Evolutionary conservation across 2,888 invertebrate species (phyloP).

Genomic region (Tubulanus polymorphus): DNA sequence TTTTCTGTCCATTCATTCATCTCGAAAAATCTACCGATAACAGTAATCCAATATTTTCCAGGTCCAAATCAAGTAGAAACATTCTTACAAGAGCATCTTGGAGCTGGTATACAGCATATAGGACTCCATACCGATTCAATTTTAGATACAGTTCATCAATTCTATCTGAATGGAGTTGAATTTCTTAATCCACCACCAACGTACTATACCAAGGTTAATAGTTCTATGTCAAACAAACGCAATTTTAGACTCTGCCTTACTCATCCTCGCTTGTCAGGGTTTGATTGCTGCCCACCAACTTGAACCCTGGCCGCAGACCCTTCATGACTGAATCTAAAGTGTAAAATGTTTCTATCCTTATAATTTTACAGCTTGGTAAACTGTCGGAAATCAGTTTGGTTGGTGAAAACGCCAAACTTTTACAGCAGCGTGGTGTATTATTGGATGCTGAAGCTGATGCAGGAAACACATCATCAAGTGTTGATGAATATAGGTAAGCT

Average conservation of each 20-base stretch:
- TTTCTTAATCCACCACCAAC: constrained; percentile 54
- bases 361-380: constrained; percentile 41
- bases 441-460: constrained; percentile 53
- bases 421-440: constrained; percentile 49
- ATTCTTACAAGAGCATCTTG: constrained; percentile 52
- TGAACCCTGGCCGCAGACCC: not conserved
- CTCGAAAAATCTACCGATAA: not conserved
- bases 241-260: too few relatives aligned
- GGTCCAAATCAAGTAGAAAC: constrained; percentile 54
- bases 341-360: too few relatives aligned
- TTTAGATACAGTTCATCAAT: constrained; percentile 37
- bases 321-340: too few relatives aligned
- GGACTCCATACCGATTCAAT: constrained; percentile 52
- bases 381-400: constrained; percentile 43
- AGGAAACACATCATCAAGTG: too few relatives aligned
- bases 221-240: too few relatives aligned
- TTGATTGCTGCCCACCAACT: too few relatives aligned
- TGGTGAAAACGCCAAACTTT: constrained; percentile 41
- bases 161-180: constrained; percentile 41
- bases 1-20: not conserved
- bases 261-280: too few relatives aligned
- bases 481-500: too few relatives aligned
- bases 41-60: constrained; percentile 19
- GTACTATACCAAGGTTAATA: constrained; percentile 54
- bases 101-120: constrained; percentile 56